Evolutionary conservation across 2,113 vertebrate species (phyloP).

Genomic region (Eclectus roratus): DNA sequence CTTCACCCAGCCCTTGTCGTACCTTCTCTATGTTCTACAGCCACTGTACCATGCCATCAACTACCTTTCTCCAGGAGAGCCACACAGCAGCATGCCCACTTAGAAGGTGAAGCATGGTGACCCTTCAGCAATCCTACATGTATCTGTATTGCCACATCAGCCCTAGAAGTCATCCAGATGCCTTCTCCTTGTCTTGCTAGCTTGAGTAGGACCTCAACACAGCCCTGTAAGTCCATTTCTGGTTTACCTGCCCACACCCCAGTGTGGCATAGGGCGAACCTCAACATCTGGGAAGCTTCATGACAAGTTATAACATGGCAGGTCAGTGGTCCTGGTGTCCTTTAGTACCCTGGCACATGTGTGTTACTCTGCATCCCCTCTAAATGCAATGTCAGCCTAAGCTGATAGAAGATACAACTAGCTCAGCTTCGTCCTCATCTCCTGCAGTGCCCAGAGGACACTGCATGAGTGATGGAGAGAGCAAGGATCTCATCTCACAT

Average conservation of each 20-base stretch:
- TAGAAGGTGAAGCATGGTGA: background rate
- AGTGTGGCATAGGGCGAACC: rapidly evolving
- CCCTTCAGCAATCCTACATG: background rate
- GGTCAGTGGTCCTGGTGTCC: background rate
- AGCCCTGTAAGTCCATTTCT: background rate
- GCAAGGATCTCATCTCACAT: background rate
- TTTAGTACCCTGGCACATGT: background rate
- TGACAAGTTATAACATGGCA: background rate
- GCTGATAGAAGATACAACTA: background rate
- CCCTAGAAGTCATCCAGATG: background rate
- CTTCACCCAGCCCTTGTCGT: background rate
- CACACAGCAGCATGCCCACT: background rate
- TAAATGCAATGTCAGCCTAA: background rate
- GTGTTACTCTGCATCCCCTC: background rate
- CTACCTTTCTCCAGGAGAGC: background rate
- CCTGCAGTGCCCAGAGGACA: background rate
- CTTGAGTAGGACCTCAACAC: background rate
- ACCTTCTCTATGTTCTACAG: background rate
- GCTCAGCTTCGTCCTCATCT: background rate
- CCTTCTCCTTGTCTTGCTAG: background rate
- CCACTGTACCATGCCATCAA: rapidly evolving
- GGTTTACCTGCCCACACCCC: background rate
- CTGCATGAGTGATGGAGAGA: background rate
- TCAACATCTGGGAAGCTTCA: background rate
- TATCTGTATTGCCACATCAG: background rate